These are phyloP conservation scores for Machimus atricapillus DNA, from an alignment of 2,888 invertebrate species.

Conservation along the genomic window DNA sequence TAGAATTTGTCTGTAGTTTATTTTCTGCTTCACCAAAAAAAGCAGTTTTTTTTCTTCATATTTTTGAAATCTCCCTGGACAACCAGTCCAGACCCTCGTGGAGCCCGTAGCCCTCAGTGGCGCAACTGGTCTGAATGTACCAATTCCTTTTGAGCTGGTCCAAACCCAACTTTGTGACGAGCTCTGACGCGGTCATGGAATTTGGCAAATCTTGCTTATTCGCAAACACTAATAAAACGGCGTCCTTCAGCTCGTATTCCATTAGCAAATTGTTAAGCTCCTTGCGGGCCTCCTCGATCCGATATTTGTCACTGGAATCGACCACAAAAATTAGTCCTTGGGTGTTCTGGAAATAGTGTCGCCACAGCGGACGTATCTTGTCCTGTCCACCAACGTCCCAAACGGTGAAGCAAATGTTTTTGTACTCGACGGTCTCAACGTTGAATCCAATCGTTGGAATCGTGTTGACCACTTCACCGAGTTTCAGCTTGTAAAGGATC, in stretches of 20 bases:
- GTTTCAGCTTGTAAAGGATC: constrained; percentile 54
- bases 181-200: constrained; percentile 49
- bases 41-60: background rate
- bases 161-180: constrained; percentile 47
- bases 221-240: constrained; percentile 53
- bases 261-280: constrained; percentile 53
- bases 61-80: constrained; percentile 45
- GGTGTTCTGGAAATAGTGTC: constrained; percentile 54
- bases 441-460: constrained; percentile 58
- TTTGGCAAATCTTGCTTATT: constrained; percentile 56
- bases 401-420: constrained; percentile 55
- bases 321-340: constrained; percentile 55
- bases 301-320: constrained; percentile 52
- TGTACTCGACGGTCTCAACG: constrained; percentile 55
- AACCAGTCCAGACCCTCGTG: constrained; percentile 51
- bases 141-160: constrained; percentile 49
- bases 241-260: constrained; percentile 51
- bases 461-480: constrained; percentile 52
- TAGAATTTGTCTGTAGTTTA: background rate
- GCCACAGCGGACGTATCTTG: constrained; percentile 54
- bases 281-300: constrained; percentile 51
- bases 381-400: constrained; percentile 57
- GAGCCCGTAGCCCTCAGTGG: constrained; percentile 48
- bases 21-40: background rate
- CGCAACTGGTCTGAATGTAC: constrained; percentile 49